phyloP scores from a whole-genome alignment of 2,113 vertebrate genomes.

The Dunckerocampus dactyliophorus region DNA sequence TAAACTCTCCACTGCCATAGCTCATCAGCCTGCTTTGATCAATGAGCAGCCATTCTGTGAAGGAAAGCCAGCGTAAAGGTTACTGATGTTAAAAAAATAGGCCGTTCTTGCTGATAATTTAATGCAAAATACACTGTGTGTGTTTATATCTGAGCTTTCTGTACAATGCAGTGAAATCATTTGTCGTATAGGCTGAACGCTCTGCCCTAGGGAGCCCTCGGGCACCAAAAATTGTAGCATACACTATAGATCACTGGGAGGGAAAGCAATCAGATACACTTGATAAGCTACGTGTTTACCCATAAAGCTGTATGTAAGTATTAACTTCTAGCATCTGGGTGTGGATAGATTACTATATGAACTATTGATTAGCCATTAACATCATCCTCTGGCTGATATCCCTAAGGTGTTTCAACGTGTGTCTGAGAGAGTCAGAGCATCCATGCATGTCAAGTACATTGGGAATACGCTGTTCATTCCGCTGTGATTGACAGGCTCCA shows the following conservation, averaged over 20 bases:
- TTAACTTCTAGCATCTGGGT: slow-evolving; percentile 7
- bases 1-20: slow-evolving; percentile 18
- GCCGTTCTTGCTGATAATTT: not conserved
- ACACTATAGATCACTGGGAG: not conserved
- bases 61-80: no score
- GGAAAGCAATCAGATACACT: not conserved
- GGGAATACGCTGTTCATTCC: slow-evolving; percentile 25
- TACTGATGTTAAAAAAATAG: no score
- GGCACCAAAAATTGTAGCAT: not conserved
- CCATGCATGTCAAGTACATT: slow-evolving; percentile 7
- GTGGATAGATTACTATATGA: slow-evolving; percentile 7
- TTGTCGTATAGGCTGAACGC: not conserved
- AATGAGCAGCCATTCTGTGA: slow-evolving; percentile 12
- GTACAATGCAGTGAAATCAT: not conserved
- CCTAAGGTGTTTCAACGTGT: slow-evolving; percentile 16
- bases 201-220: not conserved
- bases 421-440: not conserved
- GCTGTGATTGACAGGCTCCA: slow-evolving; percentile 43
- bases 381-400: slow-evolving; percentile 22
- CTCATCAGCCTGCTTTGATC: slow-evolving; percentile 32
- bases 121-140: not conserved
- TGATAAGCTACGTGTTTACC: slow-evolving; percentile 5
- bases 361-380: slow-evolving; percentile 52
- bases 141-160: no score
- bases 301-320: slow-evolving; percentile 8